phyloP scores from a whole-genome alignment of 2,888 invertebrate species.

The Bombyx huttoni region DNA sequence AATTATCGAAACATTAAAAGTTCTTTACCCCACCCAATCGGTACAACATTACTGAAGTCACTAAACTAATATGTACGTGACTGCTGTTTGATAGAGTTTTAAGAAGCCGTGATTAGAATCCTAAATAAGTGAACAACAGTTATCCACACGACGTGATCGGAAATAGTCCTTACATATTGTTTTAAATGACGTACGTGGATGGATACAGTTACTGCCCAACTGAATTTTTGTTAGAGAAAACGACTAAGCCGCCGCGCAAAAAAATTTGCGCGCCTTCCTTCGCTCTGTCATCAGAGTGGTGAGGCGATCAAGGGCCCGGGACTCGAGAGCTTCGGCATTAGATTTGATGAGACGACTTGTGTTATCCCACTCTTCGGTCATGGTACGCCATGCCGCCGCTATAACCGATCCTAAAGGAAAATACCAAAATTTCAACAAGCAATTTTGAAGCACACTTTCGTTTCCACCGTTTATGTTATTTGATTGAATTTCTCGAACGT shows the following conservation, averaged over 20 bases:
- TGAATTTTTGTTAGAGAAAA: neutral
- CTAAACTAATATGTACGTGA: conserved; percentile 5
- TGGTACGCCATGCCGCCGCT: conserved; percentile 83
- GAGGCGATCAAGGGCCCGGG: conserved; percentile 85
- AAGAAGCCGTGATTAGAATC: conserved; percentile 10
- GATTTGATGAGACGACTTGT: conserved; percentile 85
- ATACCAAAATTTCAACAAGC: conserved; percentile 5
- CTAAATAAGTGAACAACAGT: conserved; percentile 33
- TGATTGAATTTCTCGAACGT: too few relatives aligned
- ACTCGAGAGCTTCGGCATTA: conserved; percentile 89
- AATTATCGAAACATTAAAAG: too few relatives aligned
- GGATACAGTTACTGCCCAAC: neutral
- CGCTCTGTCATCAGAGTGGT: conserved; percentile 88
- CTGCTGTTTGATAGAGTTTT: conserved; percentile 4
- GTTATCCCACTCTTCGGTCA: conserved; percentile 92
- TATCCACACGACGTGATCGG: conserved; percentile 47
- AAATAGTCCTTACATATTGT: conserved; percentile 27
- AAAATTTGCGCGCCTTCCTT: conserved; percentile 81
- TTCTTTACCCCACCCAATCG: neutral
- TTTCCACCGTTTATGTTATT: neutral
- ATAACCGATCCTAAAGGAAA: conserved; percentile 72
- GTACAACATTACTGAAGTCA: neutral
- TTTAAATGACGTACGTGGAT: neutral
- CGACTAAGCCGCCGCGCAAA: neutral
- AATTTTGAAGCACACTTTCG: neutral